These are phyloP conservation scores for Taurulus bubalis DNA, from an alignment of 2,113 vertebrate species.

Conservation along the genomic window DNA sequence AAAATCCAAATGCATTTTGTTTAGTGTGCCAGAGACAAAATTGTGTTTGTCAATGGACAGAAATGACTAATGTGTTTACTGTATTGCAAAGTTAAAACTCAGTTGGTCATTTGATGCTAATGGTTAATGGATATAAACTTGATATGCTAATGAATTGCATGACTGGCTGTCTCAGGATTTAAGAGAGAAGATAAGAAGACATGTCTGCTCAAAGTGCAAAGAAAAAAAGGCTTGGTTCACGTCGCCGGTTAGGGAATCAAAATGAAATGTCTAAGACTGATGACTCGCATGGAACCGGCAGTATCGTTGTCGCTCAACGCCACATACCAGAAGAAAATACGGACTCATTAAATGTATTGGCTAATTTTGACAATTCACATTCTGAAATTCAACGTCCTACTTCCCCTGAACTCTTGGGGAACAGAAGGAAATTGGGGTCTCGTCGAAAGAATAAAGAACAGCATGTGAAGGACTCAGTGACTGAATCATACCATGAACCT, in stretches of 20 bases:
- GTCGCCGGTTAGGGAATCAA: conserved; percentile 17
- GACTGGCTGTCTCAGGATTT: conserved; percentile 49
- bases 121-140: neutral
- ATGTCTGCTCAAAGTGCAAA: conserved; percentile 67
- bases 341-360: neutral
- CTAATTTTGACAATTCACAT: neutral
- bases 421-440: conserved; percentile 64
- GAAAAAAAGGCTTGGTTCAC: conserved; percentile 86
- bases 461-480: neutral
- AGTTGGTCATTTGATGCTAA: neutral
- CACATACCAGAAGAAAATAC: neutral
- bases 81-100: neutral
- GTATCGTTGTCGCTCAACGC: neutral
- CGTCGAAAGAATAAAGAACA: conserved; percentile 45
- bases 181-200: conserved; percentile 72
- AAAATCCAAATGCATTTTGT: neutral
- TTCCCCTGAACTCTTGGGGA: conserved; percentile 9
- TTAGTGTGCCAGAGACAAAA: neutral
- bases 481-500: conserved; percentile 1
- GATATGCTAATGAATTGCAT: conserved; percentile 19
- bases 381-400: conserved; percentile 7
- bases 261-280: conserved; percentile 39
- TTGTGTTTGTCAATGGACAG: neutral
- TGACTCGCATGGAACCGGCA: neutral
- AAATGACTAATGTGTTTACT: neutral